Conservation (phyloP, 1,140 invertebrate species). For the Zaprionus kolodkinae region DNA sequence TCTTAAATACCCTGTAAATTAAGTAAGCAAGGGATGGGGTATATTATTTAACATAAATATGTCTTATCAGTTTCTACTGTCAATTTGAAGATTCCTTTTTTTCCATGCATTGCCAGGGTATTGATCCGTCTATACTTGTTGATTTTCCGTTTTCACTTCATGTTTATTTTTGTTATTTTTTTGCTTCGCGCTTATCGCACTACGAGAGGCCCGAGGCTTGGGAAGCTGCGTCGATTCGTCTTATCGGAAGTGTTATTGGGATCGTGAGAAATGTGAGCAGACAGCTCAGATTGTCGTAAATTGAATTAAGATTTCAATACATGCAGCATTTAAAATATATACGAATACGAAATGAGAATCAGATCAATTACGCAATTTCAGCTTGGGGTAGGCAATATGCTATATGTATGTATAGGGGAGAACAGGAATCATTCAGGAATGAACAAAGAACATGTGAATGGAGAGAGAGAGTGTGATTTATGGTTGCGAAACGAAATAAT, state of each 20-base stretch:
- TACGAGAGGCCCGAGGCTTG: constrained; percentile 14
- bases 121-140: background rate
- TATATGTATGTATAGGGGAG: background rate
- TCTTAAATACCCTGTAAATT: background rate
- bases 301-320: background rate
- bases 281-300: background rate
- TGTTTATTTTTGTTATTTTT: constrained; percentile 13
- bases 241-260: constrained; percentile 61
- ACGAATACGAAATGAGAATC: too few species aligned
- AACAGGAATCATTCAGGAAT: background rate
- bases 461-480: background rate
- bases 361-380: background rate
- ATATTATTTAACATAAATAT: background rate
- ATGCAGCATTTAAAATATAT: background rate
- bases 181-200: constrained; percentile 19
- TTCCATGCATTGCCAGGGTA: background rate
- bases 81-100: too few species aligned
- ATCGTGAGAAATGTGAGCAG: constrained; percentile 66
- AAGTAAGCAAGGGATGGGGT: background rate
- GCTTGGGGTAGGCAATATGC: background rate
- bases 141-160: background rate
- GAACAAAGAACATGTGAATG: background rate
- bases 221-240: constrained; percentile 37
- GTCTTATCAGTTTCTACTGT: background rate
- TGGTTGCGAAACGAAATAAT: background rate